Evolutionary conservation across 2,797 vertebrate species (phyloP).

Genomic region (Enteromius viviparus): DNA sequence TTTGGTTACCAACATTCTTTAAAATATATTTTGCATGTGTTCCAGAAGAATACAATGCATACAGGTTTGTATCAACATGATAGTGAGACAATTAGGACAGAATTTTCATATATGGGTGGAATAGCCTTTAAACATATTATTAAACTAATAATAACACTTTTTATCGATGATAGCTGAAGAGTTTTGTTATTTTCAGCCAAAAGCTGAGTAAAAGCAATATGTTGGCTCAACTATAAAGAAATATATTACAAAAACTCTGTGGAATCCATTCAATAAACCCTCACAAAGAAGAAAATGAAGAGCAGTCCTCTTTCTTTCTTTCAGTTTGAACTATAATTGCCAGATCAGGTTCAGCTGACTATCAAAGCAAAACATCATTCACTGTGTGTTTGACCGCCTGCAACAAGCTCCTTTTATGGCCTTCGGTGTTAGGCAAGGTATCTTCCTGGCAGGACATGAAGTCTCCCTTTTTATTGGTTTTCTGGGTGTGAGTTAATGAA

Average conservation of each 20-base stretch:
- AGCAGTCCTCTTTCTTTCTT: neutral
- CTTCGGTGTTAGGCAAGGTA: constrained; percentile 31
- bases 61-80: neutral
- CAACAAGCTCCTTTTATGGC: constrained; percentile 56
- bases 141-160: neutral
- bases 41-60: neutral
- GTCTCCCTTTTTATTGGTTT: constrained; percentile 56
- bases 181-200: neutral
- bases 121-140: neutral
- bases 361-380: constrained; percentile 18
- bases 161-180: neutral
- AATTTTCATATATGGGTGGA: neutral
- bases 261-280: neutral
- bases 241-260: neutral
- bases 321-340: constrained; percentile 31
- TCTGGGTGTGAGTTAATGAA: constrained; percentile 34
- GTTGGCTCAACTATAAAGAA: constrained; percentile 8
- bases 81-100: neutral
- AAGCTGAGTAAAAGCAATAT: neutral
- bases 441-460: constrained; percentile 48
- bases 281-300: constrained; percentile 19
- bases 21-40: neutral
- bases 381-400: constrained; percentile 18
- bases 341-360: constrained; percentile 33
- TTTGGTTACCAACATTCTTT: neutral